These are phyloP conservation scores for Rhagonycha fulva DNA, from an alignment of 2,888 invertebrate species.

Conservation along the genomic window DNA sequence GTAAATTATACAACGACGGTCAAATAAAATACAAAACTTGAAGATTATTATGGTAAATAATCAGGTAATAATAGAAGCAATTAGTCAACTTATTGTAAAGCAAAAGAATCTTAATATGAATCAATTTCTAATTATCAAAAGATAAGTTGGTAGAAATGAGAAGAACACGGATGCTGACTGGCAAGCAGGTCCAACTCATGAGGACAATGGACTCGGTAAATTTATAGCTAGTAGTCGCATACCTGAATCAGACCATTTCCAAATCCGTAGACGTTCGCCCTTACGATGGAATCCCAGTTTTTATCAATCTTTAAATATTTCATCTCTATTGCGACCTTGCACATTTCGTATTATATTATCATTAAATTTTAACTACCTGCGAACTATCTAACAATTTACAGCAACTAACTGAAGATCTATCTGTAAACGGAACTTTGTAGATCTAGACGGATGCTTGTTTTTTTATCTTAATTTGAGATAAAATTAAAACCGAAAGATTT, in stretches of 20 bases:
- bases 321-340: constrained; percentile 22
- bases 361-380: constrained; percentile 11
- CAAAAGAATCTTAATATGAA: not conserved
- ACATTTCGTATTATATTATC: constrained; percentile 10
- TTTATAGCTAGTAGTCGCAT: constrained; percentile 41
- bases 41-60: too few species aligned
- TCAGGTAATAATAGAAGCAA: not conserved
- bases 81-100: not conserved
- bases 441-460: constrained; percentile 8
- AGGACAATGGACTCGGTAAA: constrained; percentile 39
- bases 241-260: constrained; percentile 42
- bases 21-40: not conserved
- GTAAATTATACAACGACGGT: not conserved
- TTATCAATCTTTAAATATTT: constrained; percentile 20
- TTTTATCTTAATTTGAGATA: constrained; percentile 26
- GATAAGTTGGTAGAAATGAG: constrained; percentile 15
- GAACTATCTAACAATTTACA: not conserved
- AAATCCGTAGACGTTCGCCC: constrained; percentile 39
- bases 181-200: constrained; percentile 27
- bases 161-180: constrained; percentile 28
- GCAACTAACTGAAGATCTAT: not conserved
- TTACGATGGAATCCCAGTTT: constrained; percentile 26
- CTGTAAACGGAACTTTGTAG: not conserved
- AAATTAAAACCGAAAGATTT: constrained; percentile 29
- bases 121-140: constrained; percentile 16